Evolutionary conservation across 2,113 vertebrate genomes (phyloP).

Genomic region (Amblyornis subalaris): DNA sequence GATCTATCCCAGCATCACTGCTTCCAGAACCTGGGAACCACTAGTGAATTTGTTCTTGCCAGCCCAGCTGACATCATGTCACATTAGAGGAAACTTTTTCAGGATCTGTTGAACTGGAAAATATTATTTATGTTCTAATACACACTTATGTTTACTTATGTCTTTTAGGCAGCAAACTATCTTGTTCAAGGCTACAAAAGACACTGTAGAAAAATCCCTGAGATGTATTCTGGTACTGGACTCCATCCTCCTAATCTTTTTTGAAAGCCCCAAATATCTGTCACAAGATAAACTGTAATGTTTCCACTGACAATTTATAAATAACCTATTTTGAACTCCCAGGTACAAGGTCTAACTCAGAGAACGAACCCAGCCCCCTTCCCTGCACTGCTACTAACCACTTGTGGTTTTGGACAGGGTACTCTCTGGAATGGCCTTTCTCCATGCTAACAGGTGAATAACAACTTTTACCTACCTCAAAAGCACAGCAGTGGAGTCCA

Average conservation of each 20-base stretch:
- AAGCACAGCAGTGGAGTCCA: background rate
- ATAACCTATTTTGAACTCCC: background rate
- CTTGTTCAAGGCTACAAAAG: background rate
- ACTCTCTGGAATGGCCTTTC: background rate
- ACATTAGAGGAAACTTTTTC: background rate
- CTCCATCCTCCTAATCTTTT: background rate
- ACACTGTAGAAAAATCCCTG: background rate
- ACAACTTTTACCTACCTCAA: background rate
- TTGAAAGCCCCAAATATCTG: background rate
- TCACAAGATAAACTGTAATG: background rate
- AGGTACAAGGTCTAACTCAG: background rate
- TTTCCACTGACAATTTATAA: background rate
- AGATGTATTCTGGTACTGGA: background rate
- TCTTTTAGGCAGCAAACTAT: background rate
- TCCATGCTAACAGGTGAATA: background rate
- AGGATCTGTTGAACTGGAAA: background rate
- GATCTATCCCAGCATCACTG: background rate
- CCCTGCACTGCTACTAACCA: fast-evolving
- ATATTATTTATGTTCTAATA: background rate
- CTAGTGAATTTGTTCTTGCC: background rate
- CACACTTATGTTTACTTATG: background rate
- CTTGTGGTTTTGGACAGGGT: background rate
- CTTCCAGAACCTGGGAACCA: background rate
- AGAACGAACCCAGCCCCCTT: background rate
- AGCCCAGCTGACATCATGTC: background rate